Base-by-base conservation (phyloP, 2,113 vertebrate species). In the Himantopus leucocephalus region DNA sequence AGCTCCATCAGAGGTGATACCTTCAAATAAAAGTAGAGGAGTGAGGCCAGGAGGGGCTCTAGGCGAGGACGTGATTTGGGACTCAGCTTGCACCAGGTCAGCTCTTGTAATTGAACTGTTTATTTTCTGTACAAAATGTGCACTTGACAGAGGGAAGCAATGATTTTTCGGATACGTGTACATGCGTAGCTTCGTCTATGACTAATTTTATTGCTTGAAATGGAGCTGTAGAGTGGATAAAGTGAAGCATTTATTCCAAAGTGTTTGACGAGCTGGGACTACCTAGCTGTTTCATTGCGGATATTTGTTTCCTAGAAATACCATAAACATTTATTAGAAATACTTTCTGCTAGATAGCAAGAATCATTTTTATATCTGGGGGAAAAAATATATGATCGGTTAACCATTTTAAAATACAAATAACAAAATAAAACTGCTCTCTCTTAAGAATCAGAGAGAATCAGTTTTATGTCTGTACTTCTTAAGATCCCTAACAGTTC, bases 251-350 rank as follows among this genome's bases (percentile, higher is more conserved):
- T 93, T 95, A 70, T 37, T 76, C 50, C 26, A 14, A 73, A 82
- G 53, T 35, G 24, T 72, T 79, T 66, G 66, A 81, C 0, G 3
- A 95, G 41, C 17, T 73, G 41, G 35, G 45, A 60, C 74, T 76
- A 52, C 32, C 34, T 29, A 18, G 19, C 41, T 88, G 11, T 71
- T 92, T 79, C 60, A 94, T 77, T 41, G 20, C 47, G 34, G 85
- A 41, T 91, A 68, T 62, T 87, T 68, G 48, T 79, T 95, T 96
- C 88, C 71, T 79, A 82, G 73, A 95, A 93, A 94, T 87, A 85
- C 13, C 12, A 37, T 63, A 70, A 90, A 50, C 21, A 47, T 76
- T 85, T 93, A 64, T 63, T 68, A 60, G 45, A 85, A 95, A 23
- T 70, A 64, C 34, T 62, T 68, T 83, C 37, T 66, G 14, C 67